Evolutionary conservation across 1,140 invertebrate species (phyloP).

Genomic region (Cyrtorhinus lividipennis): DNA sequence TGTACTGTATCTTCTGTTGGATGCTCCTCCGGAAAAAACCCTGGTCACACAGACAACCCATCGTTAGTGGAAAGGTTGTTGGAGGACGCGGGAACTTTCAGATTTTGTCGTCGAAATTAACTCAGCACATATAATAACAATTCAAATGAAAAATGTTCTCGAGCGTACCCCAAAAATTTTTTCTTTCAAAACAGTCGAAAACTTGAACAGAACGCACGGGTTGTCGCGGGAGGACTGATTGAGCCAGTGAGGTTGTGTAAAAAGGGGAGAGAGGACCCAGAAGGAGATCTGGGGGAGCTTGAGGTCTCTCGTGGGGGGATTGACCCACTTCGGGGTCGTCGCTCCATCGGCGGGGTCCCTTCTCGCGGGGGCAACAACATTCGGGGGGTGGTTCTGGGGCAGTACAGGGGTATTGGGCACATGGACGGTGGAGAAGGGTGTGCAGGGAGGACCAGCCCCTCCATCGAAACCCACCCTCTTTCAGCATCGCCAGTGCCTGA

Average conservation of each 20-base stretch:
- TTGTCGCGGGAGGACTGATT: constrained; percentile 24
- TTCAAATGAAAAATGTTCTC: constrained; percentile 11
- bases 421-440: too few species aligned
- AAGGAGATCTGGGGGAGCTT: neutral
- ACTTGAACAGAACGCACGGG: too few species aligned
- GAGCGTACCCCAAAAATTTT: neutral
- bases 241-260: neutral
- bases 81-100: constrained; percentile 1
- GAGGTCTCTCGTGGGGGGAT: constrained; percentile 26
- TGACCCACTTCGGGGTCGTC: constrained; percentile 18
- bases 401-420: too few species aligned
- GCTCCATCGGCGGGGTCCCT: neutral
- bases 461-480: too few species aligned
- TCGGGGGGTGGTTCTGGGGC: too few species aligned
- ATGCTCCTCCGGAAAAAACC: constrained; percentile 77
- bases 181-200: neutral
- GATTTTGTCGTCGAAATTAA: constrained; percentile 3
- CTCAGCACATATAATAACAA: constrained; percentile 11
- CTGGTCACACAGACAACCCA: constrained; percentile 39
- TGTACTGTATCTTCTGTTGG: constrained; percentile 96
- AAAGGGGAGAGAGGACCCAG: neutral
- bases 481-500: too few species aligned
- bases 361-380: too few species aligned
- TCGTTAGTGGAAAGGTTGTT: neutral
- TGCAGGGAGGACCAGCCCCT: too few species aligned